Evolutionary conservation across 2,113 vertebrate species (phyloP), one percentile per base, ranked within the genome.

Genomic region (Microtus pennsylvanicus): DNA sequence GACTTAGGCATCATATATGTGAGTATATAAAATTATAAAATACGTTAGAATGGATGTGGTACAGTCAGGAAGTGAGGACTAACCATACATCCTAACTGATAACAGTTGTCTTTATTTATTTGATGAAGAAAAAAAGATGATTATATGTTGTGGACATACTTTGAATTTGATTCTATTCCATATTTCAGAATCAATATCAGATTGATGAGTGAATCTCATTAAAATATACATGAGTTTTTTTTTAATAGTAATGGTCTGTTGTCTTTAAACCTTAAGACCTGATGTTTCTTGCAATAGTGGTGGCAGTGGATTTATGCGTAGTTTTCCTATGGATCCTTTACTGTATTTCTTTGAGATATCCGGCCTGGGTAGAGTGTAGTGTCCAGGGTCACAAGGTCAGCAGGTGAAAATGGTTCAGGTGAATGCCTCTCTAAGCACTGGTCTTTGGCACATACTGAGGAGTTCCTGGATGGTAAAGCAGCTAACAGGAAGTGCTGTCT

Each of bases 131-230:
- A 72, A 70, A 95, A 91, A 65, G 58, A 26, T 94, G 61, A 65
- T 80, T 28, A 52, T 88, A 38, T 38, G n/a, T 91, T 87, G 75
- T 82, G 58, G 76, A 77, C 33, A 72, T 90, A 28, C 47, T 52
- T 95, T 77, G 61, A 91, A 24, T 90, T 96, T 77, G 33, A 90
- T 58, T 91, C 45, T 21, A 28, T 81, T 89, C 30, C 3, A n/a
- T 94, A 8, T 80, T 94, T 88, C 72, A 89, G n/a, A 95, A 75
- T 90, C 87, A 86, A 0, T 91, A 11, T 95, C 82, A 91, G 58
- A 55, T 82, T 94, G 82, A 72, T 88, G 65, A 82, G 33, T 89
- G 78, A 93, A 3, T 35, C 47, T 93, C 55, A 80, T 67, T 94
- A 78, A 65, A 65, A 93, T 90, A 76, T n/a, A 80, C 35, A 61